Evolutionary conservation across 2,888 invertebrate genomes (phyloP).

Genomic region (Cheilosia scutellata): DNA sequence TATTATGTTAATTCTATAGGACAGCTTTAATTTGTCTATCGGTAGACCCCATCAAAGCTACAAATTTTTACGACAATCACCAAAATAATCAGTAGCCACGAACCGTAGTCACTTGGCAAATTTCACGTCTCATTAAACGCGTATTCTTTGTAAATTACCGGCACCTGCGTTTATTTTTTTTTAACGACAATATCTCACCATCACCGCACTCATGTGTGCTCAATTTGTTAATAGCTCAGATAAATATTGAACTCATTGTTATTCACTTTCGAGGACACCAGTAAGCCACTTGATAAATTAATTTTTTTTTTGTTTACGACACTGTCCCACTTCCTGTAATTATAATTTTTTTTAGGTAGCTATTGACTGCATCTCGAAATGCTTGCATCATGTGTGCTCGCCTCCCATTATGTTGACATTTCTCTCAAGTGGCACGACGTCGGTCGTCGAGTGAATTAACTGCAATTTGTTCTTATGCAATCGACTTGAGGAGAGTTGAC

Average conservation of each 20-base stretch:
- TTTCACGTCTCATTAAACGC: constrained; percentile 38
- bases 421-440: constrained; percentile 31
- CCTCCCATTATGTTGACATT: constrained; percentile 32
- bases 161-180: constrained; percentile 15
- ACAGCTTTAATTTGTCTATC: too few species aligned
- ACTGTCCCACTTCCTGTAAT: constrained; percentile 54
- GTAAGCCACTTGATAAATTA: constrained; percentile 17
- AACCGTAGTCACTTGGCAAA: not conserved
- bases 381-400: not conserved
- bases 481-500: constrained; percentile 48
- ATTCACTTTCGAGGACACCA: constrained; percentile 51
- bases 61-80: not conserved
- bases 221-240: constrained; percentile 39
- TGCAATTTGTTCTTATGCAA: constrained; percentile 25
- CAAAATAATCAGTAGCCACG: not conserved
- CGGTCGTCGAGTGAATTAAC: not conserved
- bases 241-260: constrained; percentile 44
- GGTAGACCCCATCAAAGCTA: not conserved
- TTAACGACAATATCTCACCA: constrained; percentile 19
- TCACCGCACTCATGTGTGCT: not conserved
- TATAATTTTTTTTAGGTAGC: not conserved
- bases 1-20: too few species aligned
- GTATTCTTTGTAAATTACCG: constrained; percentile 16
- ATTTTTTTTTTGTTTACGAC: not conserved
- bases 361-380: not conserved